Base-by-base conservation (phyloP, 2,888 invertebrate species). In the Stomorhina lunata region DNA sequence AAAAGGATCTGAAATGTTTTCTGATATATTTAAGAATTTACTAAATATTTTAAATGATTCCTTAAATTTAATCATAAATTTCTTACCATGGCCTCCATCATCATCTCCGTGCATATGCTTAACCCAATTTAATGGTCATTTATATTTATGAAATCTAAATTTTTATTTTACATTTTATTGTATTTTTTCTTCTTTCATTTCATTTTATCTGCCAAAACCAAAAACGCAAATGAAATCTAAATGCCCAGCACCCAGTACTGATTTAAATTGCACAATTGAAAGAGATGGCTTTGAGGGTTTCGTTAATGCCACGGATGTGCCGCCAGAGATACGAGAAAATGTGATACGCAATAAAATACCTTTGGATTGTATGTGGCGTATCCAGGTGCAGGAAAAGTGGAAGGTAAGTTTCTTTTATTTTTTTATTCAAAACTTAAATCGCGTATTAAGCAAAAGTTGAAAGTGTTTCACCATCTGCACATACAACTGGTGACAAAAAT, bases 331-430 rank as follows among this genome's bases (percentile, higher is more conserved):
- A 17, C 90, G 92, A 76, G 91, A 92, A 71, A 92, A 92, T 84
- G 92, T 93, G 9, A 91, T 90, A 73, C 90, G 92, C 63, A 92
- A 93, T 86, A 92, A 92, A 75, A 91, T 94, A 73, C 92, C 95
- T 0, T 90, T 95, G 57, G 95, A 95, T 88, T 96, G 96, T 89
- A 93, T 95, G 89, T 96, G 95, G 95, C 92, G 93, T 77, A 94
- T 96, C 69, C 92, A 92, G 15, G 95, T 95, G 2, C 90, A 92
- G 69, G 91, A 92, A 7, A 92, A 92, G 12, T 94, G 94, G 93
- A 94, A 93, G 93, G 95, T 95, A 89, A 90, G 91, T 71, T 15
- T 32, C 43, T 22, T 27, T 22, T 29, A 50, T 48, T 37, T 48
- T 29, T n/a, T n/a, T n/a, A n/a, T n/a, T n/a, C n/a, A n/a, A n/a